Base-by-base conservation (phyloP, 2,888 invertebrate species). In the Nomada ruficornis region DNA sequence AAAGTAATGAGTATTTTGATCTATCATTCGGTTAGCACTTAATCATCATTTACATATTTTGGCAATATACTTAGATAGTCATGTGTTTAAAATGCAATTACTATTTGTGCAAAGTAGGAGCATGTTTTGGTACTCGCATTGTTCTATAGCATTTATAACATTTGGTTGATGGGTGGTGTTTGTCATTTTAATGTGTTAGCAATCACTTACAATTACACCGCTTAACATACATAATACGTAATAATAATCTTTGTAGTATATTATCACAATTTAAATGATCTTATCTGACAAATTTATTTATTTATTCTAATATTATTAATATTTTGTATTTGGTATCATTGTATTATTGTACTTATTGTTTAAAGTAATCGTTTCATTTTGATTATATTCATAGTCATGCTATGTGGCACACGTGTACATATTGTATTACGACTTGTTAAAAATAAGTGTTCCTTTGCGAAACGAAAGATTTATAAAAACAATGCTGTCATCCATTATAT, bases 51-150 rank as follows among this genome's bases (percentile, higher is more conserved):
- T 65, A 52, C 44, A 71, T 20, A 55, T 59, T 80, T 68, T 54
- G n/a, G 52, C 52, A 55, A 59, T 64, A 62, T 50, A 80, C 65
- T 50, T 55, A 11, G 9, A 62, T 67, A 7, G 44, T 79, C 2
- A 26, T 20, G 59, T 44, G 15, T 55, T 47, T 60, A 60, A 44
- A 65, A 23, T 36, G 36, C 36, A 36, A 7, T 11, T 44, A 29
- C n/a, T 15, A 68, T 26, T 63, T 50, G n/a, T 62, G n/a, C n/a
- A 63, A 52, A 63, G 13, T 63, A 59, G 18, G 5, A n/a, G 87
- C 87, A 88, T 88, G 87, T 64, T 77, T 64, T 77, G 20, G 42
- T 78, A 59, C 23, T 70, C 70, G 74, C 42, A 62, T 74, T 67
- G 3, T 36, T 62, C 64, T 55, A 60, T 20, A 54, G 42, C 54